Conservation (phyloP, 2,888 invertebrate genomes). For the Callinectes sapidus region DNA sequence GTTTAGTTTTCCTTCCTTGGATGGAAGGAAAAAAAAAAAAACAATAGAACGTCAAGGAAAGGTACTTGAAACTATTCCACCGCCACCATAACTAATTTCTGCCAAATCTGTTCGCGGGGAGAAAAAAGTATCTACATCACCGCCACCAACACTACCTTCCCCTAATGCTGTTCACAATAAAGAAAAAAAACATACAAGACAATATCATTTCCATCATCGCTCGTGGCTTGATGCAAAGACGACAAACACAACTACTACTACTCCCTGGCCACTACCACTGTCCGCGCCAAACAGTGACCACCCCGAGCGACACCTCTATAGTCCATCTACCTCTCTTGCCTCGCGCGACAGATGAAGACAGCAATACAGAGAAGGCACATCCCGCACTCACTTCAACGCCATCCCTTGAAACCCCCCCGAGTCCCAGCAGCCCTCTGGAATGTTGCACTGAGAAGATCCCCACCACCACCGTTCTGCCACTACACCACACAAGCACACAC, state of each 20-base stretch:
- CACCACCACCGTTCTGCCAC: not conserved
- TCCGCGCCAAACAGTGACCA: not conserved
- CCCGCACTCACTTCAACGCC: not conserved
- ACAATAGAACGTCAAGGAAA: not conserved
- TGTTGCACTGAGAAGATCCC: conserved; percentile 7
- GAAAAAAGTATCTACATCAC: not conserved
- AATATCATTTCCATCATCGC: no score
- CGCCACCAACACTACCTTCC: not conserved
- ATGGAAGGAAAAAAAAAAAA: not conserved
- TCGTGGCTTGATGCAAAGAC: not conserved
- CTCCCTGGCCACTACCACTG: not conserved
- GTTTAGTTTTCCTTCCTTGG: not conserved
- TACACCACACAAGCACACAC: not conserved
- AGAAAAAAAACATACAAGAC: no score
- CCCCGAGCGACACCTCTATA: not conserved
- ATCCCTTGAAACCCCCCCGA: not conserved
- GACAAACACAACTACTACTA: not conserved
- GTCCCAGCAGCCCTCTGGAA: conserved; percentile 20
- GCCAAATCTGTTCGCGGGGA: no score
- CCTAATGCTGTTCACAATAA: not conserved
- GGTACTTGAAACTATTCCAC: not conserved
- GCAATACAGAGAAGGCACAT: not conserved
- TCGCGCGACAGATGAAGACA: not conserved
- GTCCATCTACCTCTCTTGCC: no score
- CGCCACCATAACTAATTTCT: not conserved